Evolutionary conservation across 1,140 invertebrate genomes (phyloP), one percentile per base, ranked within the genome.

Genomic region (Eriosoma lanigerum): DNA sequence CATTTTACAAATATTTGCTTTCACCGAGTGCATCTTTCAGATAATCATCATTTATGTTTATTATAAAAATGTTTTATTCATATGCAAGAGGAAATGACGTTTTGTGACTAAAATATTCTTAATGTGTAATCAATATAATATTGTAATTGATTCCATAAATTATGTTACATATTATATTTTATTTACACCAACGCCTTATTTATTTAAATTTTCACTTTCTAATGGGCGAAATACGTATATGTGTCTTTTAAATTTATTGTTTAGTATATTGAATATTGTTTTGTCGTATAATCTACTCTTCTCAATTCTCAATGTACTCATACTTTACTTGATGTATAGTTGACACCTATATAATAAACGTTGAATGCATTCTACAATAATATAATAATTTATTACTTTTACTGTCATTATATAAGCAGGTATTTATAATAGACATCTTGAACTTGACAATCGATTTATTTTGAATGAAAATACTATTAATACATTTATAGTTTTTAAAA

Each of bases 21-120:
- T 68, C 66, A 48, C 66, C 21, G 13, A 24, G 5, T 68, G 21
- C 21, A 48, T 68, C 21, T 68, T 68, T 24, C 32, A 12, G 64
- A 68, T 68, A 68, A 68, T 68, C 38, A 68, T 68, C 66, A 46
- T 48, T 6, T 38, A 9, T 46, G 44, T 48, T 48, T 24, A 44
- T n/a, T 21, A 38, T 4, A 21, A 62, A 62, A 19, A 68, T 68
- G 66, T 68, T 68, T 68, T 48, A 68, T 68, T 68, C 66, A 68
- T 68, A 24, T 2, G 21, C 24, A 68, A 26, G 13, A 68, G 21
- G 38, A 68, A 48, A 48, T 68, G 44, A 68, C 64, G 64, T 46
- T 38, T 68, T 68, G 44, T 68, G 6, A 68, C 44, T 17, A 38
- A 48, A 68, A 68, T 68, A 68, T 32, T 1, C 13, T 48, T 48